These are phyloP conservation scores for Melanotaenia maccullochi DNA, from an alignment of 2,797 vertebrate species.

Conservation along the genomic window DNA sequence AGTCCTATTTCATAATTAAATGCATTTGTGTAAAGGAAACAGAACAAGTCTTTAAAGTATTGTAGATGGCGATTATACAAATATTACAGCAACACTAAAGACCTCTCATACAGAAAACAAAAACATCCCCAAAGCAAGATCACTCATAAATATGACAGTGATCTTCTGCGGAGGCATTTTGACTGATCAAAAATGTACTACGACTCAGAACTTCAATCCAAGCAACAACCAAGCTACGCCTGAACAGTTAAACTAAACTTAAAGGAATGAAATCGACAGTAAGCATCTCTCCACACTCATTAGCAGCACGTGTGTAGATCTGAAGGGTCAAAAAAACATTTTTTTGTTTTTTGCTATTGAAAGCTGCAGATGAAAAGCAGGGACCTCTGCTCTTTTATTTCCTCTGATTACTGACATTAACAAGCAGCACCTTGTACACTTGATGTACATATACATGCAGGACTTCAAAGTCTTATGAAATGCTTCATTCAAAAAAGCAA, in stretches of 20 bases:
- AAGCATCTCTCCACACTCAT: conserved; percentile 28
- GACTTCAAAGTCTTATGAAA: conserved; percentile 70
- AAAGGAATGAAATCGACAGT: conserved; percentile 22
- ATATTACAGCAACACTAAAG: conserved; percentile 47
- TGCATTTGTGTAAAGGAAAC: conserved; percentile 25
- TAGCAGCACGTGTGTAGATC: conserved; percentile 19
- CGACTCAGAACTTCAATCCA: conserved; percentile 41
- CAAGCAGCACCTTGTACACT: conserved; percentile 71
- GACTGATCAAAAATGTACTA: conserved; percentile 31
- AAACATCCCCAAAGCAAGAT: conserved; percentile 18
- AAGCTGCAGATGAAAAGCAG: conserved; percentile 51
- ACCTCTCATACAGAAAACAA: conserved; percentile 3
- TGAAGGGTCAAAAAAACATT: conserved; percentile 50
- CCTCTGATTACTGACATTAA: conserved; percentile 70
- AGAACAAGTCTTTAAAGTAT: conserved; percentile 35
- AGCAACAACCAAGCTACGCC: conserved; percentile 22
- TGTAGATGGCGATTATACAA: conserved; percentile 37
- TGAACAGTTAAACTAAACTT: conserved; percentile 25
- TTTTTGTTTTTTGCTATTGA: conserved; percentile 47
- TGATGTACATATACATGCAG: conserved; percentile 38
- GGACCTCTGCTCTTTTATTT: conserved; percentile 68
- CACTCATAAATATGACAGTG: not conserved
- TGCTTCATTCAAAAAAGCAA: conserved; percentile 46
- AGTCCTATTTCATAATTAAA: conserved; percentile 57
- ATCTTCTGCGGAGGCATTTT: conserved; percentile 23